Conservation (phyloP, 2,888 invertebrate genomes). For the Melipona bicolor region DNA sequence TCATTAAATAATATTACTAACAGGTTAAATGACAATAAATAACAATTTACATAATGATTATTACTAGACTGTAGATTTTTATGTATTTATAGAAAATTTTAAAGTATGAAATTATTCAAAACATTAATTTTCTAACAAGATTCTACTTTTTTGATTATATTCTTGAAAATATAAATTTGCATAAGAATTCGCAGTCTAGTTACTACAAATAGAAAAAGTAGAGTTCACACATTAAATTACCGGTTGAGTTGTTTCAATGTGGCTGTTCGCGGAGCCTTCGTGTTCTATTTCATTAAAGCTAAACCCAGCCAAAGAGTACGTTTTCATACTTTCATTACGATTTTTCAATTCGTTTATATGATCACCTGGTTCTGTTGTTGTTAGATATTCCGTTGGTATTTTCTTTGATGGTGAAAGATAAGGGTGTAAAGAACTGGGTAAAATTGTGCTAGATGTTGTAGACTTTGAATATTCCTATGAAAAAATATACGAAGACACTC, state of each 20-base stretch:
- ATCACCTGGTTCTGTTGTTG: conserved; percentile 84
- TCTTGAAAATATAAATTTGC: too few species aligned
- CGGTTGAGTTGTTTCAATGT: conserved; percentile 62
- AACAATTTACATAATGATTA: too few species aligned
- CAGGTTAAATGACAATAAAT: background rate
- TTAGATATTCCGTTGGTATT: conserved; percentile 91
- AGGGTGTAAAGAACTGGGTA: conserved; percentile 77
- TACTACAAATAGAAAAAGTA: background rate
- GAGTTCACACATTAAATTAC: conserved; percentile 29
- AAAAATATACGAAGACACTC: background rate
- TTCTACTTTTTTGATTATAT: too few species aligned
- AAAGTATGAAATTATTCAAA: too few species aligned
- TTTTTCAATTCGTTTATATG: conserved; percentile 41
- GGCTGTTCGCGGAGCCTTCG: conserved; percentile 72
- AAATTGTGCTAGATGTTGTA: conserved; percentile 73
- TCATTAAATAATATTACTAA: background rate
- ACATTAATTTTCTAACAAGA: too few species aligned
- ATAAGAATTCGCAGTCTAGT: background rate
- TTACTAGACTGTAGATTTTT: too few species aligned
- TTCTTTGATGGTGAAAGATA: conserved; percentile 88
- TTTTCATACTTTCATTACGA: conserved; percentile 56
- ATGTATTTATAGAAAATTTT: too few species aligned
- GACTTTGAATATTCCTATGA: conserved; percentile 80
- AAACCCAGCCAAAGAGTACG: conserved; percentile 71
- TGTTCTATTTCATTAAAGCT: conserved; percentile 76